These are phyloP conservation scores for Sitobion miscanthi DNA, from an alignment of 1,140 invertebrate species.

Conservation along the genomic window DNA sequence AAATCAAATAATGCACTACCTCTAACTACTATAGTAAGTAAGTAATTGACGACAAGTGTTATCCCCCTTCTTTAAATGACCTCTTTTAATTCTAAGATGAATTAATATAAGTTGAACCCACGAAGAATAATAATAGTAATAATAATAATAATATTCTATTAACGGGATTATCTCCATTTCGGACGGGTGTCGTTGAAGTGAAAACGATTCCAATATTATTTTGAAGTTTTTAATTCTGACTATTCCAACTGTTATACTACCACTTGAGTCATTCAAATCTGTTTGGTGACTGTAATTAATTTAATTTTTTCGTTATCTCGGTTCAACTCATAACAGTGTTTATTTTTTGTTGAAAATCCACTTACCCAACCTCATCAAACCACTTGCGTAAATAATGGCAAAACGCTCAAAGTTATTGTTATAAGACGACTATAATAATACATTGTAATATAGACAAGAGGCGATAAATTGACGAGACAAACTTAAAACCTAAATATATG, in stretches of 20 bases:
- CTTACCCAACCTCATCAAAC: background rate
- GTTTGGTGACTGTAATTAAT: background rate
- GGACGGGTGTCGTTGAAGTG: background rate
- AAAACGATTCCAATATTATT: background rate
- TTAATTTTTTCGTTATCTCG: background rate
- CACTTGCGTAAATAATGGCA: background rate
- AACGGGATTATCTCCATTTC: background rate
- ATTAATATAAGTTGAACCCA: background rate
- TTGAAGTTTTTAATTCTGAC: background rate
- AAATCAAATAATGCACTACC: conserved; percentile 12
- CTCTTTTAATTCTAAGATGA: conserved; percentile 19
- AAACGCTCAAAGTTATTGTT: background rate
- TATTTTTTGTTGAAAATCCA: background rate
- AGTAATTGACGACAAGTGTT: conserved; percentile 1
- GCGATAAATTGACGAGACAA: background rate
- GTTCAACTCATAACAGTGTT: background rate
- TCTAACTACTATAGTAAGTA: background rate
- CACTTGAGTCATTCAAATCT: background rate
- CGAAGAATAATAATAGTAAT: background rate
- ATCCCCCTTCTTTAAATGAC: background rate
- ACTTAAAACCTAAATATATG: background rate
- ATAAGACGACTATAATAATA: background rate
- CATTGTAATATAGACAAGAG: background rate
- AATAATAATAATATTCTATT: background rate
- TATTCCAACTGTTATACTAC: background rate